A percentile compares a stretch with the other conserved stretches of the same genome.
phyloP scores from a whole-genome alignment of 2,888 invertebrate genomes.

The Ennomos fuscantarius region DNA sequence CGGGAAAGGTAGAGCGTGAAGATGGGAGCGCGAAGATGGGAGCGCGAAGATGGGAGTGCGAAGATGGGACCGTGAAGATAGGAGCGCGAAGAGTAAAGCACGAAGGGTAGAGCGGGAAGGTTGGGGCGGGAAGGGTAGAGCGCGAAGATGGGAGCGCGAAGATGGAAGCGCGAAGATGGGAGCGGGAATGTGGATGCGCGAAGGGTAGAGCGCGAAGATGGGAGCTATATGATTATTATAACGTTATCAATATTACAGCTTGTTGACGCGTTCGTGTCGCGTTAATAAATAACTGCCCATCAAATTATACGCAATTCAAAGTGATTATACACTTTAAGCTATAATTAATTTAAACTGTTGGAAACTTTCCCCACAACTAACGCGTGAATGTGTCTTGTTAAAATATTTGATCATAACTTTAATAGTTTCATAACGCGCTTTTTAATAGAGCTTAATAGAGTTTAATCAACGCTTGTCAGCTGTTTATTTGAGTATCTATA shows the following conservation, averaged over 20 bases:
- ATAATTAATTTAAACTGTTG: conserved; percentile 37
- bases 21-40: too few species aligned
- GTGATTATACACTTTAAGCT: conserved; percentile 51
- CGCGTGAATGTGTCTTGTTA: conserved; percentile 14
- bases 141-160: too few species aligned
- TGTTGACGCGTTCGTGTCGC: conserved; percentile 6
- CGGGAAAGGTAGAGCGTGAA: too few species aligned
- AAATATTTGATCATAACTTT: conserved; percentile 25
- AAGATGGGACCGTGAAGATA: too few species aligned
- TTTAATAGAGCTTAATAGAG: conserved; percentile 14
- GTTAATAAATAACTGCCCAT: conserved; percentile 7
- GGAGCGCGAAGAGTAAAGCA: too few species aligned
- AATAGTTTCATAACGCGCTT: conserved; percentile 13
- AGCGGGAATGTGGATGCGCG: too few species aligned
- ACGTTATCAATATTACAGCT: conserved; percentile 5
- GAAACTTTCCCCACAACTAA: conserved; percentile 29
- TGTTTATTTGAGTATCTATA: not conserved
- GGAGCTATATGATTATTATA: not conserved
- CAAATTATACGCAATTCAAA: conserved; percentile 62
- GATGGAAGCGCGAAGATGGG: too few species aligned
- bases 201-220: too few species aligned
- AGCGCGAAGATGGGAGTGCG: too few species aligned
- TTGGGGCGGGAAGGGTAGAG: too few species aligned
- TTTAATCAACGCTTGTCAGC: conserved; percentile 11
- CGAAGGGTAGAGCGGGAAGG: too few species aligned